Base-by-base conservation (phyloP, 2,113 vertebrate species). In the Herpetotheres cachinnans region DNA sequence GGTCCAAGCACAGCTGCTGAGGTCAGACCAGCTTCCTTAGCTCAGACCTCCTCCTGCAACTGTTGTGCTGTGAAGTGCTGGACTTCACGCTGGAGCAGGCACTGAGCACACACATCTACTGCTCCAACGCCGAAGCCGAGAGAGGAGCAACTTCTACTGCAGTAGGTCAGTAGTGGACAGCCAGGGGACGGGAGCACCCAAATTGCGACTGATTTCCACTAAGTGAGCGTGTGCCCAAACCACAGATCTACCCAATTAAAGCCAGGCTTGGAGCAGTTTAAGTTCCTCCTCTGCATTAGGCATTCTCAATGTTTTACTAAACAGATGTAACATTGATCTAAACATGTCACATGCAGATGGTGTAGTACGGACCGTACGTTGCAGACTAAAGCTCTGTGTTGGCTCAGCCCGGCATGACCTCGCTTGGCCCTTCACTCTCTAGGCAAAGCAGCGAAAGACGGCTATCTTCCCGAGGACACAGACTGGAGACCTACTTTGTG, bases 1-100 rank as follows among this genome's bases (percentile, higher is more conserved):
- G 38, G 61, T 50, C 47, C 8, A 6, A 38, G 22, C 59, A 36
- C 0, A 0, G 65, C 42, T 2, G 3, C 55, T 47, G 72, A 54
- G 66, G 46, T n/a, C 4, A 11, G 32, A 71, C 5, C 32, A 62
- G 42, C 21, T 73, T 59, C 76, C 84, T 62, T 10, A 42, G 71
- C 71, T 81, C 74, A 80, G 55, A 49, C n/a, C 65, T 93, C 34
- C 80, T 92, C 67, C 73, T 34, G 83, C 61, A 59, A 56, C 61
- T 65, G 36, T 24, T 1, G 3, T 40, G 71, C 16, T 2, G 1
- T 20, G 40, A 65, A 70, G 56, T 13, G 34, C 67, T 46, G 90
- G 80, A 49, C 86, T 92, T 76, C 2, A 9, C 3, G 2, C 46
- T 22, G 71, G 32, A 73, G 86, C 54, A 56, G 32, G 54, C 16